Conservation (phyloP, 2,113 vertebrate species). For the Macheiramphus alcinus region DNA sequence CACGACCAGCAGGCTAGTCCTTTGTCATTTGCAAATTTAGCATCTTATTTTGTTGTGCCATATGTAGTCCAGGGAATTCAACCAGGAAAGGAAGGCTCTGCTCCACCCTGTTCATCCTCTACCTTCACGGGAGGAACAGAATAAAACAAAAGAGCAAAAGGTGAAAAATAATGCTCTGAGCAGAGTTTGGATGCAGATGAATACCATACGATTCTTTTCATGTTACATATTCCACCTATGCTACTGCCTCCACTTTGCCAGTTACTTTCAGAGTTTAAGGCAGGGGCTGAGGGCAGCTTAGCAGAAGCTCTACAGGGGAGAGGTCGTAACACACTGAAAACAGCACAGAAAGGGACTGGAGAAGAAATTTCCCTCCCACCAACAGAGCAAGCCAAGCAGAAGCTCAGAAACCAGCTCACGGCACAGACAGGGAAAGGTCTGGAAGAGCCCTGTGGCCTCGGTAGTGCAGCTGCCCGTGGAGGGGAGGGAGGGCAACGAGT, state of each 20-base stretch:
- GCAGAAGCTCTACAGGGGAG: not conserved
- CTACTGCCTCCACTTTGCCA: not conserved
- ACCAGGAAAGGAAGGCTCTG: not conserved
- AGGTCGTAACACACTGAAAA: not conserved
- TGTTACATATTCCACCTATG: not conserved
- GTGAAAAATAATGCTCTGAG: not conserved
- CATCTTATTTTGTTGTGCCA: not conserved
- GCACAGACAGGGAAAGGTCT: not conserved
- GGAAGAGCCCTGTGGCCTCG: not conserved
- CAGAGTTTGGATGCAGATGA: not conserved
- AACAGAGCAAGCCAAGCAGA: not conserved
- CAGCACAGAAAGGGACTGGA: not conserved
- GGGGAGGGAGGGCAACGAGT: rapidly evolving
- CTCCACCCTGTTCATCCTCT: not conserved
- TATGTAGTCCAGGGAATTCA: not conserved
- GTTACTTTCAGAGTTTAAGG: not conserved
- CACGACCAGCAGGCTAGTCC: not conserved
- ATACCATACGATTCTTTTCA: not conserved
- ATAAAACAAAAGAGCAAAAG: not conserved
- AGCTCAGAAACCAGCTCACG: not conserved
- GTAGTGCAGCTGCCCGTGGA: not conserved
- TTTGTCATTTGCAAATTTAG: not conserved
- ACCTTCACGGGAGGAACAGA: not conserved
- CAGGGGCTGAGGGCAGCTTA: not conserved
- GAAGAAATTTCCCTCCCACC: not conserved